Evolutionary conservation across 2,888 invertebrate genomes (phyloP).

Genomic region (Drosophila lutescens): DNA sequence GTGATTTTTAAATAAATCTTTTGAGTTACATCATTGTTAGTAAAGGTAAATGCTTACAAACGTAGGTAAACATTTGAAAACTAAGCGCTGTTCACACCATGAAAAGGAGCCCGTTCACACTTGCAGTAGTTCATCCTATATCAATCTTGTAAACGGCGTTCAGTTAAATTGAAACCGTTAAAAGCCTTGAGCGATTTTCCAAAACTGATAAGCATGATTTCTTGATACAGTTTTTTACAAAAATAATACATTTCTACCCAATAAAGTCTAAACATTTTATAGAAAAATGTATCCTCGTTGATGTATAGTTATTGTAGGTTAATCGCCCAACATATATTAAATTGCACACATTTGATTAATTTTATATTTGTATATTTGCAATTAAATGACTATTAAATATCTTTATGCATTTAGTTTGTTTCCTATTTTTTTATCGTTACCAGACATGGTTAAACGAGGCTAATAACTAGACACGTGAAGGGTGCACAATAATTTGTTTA

Average conservation of each 20-base stretch:
- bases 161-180: no score
- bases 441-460: slow-evolving; percentile 60
- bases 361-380: slow-evolving; percentile 49
- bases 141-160: no score
- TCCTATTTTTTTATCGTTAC: slow-evolving; percentile 51
- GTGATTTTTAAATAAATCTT: neutral
- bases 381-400: slow-evolving; percentile 54
- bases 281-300: no score
- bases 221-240: no score
- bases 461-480: slow-evolving; percentile 60
- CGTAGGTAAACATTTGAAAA: neutral
- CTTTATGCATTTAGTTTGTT: slow-evolving; percentile 54
- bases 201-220: no score
- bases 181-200: no score
- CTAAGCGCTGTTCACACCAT: neutral
- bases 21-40: no score
- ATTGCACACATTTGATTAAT: slow-evolving; percentile 7
- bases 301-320: no score
- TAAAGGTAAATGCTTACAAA: neutral
- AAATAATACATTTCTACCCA: no score
- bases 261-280: neutral
- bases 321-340: neutral
- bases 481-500: slow-evolving; percentile 50
- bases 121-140: no score
- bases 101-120: neutral